Percentiles rank a stretch among this genome's conserved stretches.
Conservation (phyloP, 1,140 invertebrate species). For the Microvelia longipes region DNA sequence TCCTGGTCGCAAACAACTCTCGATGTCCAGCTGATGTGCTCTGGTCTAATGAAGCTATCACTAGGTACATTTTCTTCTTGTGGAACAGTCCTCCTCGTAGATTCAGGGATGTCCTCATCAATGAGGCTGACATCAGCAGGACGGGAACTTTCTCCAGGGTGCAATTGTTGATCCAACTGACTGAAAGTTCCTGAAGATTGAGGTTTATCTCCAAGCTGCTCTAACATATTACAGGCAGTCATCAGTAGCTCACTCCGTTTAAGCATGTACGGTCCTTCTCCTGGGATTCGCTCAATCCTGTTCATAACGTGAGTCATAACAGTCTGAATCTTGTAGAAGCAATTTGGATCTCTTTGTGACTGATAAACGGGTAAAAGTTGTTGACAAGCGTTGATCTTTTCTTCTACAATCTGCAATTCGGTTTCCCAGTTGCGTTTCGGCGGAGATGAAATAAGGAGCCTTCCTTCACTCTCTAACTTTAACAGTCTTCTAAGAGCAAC, state of each 20-base stretch:
- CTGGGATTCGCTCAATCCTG: background rate
- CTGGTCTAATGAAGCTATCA: too few species aligned
- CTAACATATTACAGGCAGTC: background rate
- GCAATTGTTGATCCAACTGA: too few species aligned
- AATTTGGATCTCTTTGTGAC: background rate
- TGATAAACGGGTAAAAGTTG: background rate
- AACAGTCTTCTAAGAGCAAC: background rate
- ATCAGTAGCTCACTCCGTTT: background rate
- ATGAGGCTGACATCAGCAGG: background rate
- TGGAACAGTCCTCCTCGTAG: too few species aligned
- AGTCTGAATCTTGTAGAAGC: background rate
- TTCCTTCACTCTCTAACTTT: background rate
- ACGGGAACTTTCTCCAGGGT: too few species aligned
- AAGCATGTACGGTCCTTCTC: background rate
- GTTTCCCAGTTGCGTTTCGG: constrained; percentile 4
- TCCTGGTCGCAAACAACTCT: too few species aligned
- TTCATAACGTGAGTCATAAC: background rate
- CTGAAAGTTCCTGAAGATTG: too few species aligned
- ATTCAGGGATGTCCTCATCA: background rate
- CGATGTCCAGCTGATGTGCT: too few species aligned
- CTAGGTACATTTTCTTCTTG: too few species aligned
- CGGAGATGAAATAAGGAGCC: background rate
- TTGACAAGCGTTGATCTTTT: background rate
- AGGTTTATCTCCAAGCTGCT: background rate
- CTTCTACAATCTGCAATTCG: background rate